phyloP scores from a whole-genome alignment of 1,140 invertebrate genomes.

The Zaprionus inermis region DNA sequence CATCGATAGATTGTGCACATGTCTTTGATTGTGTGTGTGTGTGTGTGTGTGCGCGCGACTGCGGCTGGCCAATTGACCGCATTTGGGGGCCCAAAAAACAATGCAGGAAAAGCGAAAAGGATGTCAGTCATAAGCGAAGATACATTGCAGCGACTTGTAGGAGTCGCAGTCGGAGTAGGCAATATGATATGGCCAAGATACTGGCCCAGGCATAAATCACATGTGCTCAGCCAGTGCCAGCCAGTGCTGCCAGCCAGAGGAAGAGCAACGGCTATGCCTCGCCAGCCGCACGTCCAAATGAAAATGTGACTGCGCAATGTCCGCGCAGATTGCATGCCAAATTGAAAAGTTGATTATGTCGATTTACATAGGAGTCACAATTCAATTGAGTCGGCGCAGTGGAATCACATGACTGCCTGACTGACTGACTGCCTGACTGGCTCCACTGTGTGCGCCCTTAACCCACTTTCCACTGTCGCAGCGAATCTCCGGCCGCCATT shows the following conservation, averaged over 20 bases:
- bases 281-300: slow-evolving; percentile 54
- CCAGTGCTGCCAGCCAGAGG: background rate
- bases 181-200: slow-evolving; percentile 79
- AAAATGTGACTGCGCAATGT: slow-evolving; percentile 58
- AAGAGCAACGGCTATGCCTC: slow-evolving; percentile 52
- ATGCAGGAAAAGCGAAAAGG: slow-evolving; percentile 77
- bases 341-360: slow-evolving; percentile 77
- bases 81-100: slow-evolving; percentile 59
- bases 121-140: slow-evolving; percentile 80
- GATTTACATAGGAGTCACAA: slow-evolving; percentile 72
- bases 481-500: slow-evolving; percentile 22
- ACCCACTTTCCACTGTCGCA: slow-evolving; percentile 50
- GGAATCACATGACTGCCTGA: slow-evolving; percentile 12
- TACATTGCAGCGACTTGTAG: slow-evolving; percentile 62
- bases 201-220: slow-evolving; percentile 69
- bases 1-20: slow-evolving; percentile 49
- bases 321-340: slow-evolving; percentile 65
- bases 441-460: slow-evolving; percentile 58
- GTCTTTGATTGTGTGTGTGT: slow-evolving; percentile 14
- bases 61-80: slow-evolving; percentile 75
- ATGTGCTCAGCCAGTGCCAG: slow-evolving; percentile 31
- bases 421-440: background rate
- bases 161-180: slow-evolving; percentile 66
- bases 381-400: slow-evolving; percentile 59
- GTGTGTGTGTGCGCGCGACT: background rate